Evolutionary conservation across 2,797 vertebrate genomes (phyloP).

Genomic region (Prionace glauca): DNA sequence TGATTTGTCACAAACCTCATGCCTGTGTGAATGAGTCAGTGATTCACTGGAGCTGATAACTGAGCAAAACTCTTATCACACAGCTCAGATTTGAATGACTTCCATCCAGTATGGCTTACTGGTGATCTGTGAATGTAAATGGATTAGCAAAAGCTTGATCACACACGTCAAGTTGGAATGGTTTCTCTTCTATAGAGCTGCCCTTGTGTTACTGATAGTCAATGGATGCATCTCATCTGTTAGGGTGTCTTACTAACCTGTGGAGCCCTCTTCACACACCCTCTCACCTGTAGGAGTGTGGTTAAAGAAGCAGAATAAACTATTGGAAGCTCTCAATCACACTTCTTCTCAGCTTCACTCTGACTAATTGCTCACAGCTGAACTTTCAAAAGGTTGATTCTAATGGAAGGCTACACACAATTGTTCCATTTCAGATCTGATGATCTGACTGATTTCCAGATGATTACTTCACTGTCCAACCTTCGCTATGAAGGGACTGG

Average conservation of each 20-base stretch:
- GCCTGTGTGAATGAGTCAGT: too few species aligned
- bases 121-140: too few species aligned
- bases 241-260: background rate
- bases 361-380: background rate
- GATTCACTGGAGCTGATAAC: too few species aligned
- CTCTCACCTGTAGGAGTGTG: background rate
- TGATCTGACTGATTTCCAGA: background rate
- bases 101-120: too few species aligned
- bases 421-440: background rate
- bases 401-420: background rate
- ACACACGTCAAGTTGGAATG: background rate
- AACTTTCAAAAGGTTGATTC: background rate
- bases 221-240: background rate
- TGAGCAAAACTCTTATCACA: too few species aligned
- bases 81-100: too few species aligned
- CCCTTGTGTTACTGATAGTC: background rate
- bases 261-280: background rate
- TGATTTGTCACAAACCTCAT: too few species aligned
- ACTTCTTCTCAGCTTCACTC: background rate
- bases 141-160: background rate
- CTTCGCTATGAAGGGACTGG: background rate
- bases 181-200: background rate
- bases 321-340: background rate
- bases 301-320: background rate
- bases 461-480: background rate